Evolutionary conservation across 2,888 invertebrate species (phyloP).

Genomic region (Dione juno): DNA sequence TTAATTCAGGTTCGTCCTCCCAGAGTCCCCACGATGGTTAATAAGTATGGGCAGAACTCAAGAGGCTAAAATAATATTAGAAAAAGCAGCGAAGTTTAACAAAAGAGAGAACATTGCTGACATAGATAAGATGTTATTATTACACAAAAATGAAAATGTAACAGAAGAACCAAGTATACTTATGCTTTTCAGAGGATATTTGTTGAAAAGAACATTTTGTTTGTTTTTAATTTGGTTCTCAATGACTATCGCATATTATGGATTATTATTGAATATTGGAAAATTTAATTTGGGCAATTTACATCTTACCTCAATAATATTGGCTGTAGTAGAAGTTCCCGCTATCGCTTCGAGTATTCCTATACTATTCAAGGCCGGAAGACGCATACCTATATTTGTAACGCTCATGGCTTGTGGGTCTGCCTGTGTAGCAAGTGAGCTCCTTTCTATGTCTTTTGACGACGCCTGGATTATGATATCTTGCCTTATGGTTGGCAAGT

Average conservation of each 20-base stretch:
- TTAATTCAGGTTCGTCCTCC: constrained; percentile 86
- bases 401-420: constrained; percentile 87
- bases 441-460: constrained; percentile 79
- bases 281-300: constrained; percentile 89
- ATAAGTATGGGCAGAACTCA: constrained; percentile 88
- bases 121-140: constrained; percentile 87
- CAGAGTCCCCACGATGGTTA: constrained; percentile 92
- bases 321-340: constrained; percentile 90
- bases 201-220: constrained; percentile 87
- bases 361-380: constrained; percentile 88
- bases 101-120: constrained; percentile 85
- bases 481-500: constrained; percentile 91
- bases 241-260: constrained; percentile 91
- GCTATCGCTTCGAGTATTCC: constrained; percentile 90
- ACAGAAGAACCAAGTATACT: constrained; percentile 82
- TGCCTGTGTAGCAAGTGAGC: constrained; percentile 86
- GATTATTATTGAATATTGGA: constrained; percentile 88
- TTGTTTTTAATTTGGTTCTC: constrained; percentile 90
- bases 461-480: constrained; percentile 87
- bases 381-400: constrained; percentile 88
- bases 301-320: constrained; percentile 88
- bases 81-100: constrained; percentile 87
- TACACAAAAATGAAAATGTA: constrained; percentile 70
- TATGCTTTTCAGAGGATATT: constrained; percentile 86
- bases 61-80: constrained; percentile 86